Conservation (phyloP, 1,140 invertebrate species). For the Scaptomyza graminum region DNA sequence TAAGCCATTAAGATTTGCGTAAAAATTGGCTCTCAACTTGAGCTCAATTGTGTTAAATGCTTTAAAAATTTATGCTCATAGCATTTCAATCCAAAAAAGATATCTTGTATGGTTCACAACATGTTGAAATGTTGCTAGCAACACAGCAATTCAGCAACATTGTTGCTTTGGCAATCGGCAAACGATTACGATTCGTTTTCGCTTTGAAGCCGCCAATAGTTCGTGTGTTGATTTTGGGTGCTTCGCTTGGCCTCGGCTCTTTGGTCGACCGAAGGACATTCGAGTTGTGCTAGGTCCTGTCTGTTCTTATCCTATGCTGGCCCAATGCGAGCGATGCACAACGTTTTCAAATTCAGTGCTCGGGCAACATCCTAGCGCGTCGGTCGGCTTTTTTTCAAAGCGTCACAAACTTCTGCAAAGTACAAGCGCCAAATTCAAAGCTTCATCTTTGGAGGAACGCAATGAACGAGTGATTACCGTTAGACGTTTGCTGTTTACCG, state of each 20-base stretch:
- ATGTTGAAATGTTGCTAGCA: constrained; percentile 14
- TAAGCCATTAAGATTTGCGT: too few species aligned
- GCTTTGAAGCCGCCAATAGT: neutral
- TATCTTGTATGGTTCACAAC: neutral
- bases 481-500: constrained; percentile 13
- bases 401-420: neutral
- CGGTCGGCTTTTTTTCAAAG: constrained; percentile 53
- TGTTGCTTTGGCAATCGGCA: constrained; percentile 36
- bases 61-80: too few species aligned
- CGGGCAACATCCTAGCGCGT: constrained; percentile 80
- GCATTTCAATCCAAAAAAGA: neutral
- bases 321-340: constrained; percentile 69
- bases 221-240: constrained; percentile 12
- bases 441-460: neutral
- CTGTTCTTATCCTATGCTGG: constrained; percentile 30
- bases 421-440: constrained; percentile 8
- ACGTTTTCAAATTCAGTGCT: constrained; percentile 70
- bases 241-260: constrained; percentile 23
- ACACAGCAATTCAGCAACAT: constrained; percentile 35
- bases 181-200: neutral
- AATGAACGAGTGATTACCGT: constrained; percentile 10
- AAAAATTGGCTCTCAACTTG: too few species aligned
- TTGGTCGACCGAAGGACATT: constrained; percentile 40
- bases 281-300: constrained; percentile 64
- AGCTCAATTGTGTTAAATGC: too few species aligned